phyloP scores from a whole-genome alignment of 2,888 invertebrate species.

The Stenodema calcarata region DNA sequence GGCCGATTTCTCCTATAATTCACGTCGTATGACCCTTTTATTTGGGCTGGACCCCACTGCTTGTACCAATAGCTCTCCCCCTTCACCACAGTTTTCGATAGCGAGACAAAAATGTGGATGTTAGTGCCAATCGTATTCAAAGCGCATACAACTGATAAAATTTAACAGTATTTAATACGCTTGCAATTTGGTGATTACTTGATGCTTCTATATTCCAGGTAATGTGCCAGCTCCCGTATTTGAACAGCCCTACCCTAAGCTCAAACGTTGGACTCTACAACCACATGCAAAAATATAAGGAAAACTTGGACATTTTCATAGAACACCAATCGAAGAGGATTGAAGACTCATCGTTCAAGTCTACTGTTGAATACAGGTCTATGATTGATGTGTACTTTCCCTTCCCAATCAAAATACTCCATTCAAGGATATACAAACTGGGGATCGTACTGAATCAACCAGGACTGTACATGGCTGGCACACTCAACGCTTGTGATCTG shows the following conservation, averaged over 20 bases:
- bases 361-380: slow-evolving; percentile 33
- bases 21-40: too few species aligned
- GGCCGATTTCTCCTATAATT: too few species aligned
- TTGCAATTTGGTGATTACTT: too few species aligned
- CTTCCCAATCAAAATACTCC: slow-evolving; percentile 4
- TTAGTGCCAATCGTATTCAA: too few species aligned
- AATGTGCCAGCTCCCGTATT: slow-evolving; percentile 38
- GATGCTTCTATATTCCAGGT: slow-evolving; percentile 15
- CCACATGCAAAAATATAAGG: slow-evolving; percentile 28
- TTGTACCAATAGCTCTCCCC: too few species aligned
- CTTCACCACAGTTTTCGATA: too few species aligned
- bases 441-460: slow-evolving; percentile 33
- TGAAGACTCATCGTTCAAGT: slow-evolving; percentile 29
- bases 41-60: too few species aligned
- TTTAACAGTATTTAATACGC: too few species aligned
- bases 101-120: too few species aligned
- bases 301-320: slow-evolving; percentile 37
- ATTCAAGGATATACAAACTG: slow-evolving; percentile 44
- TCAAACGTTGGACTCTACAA: slow-evolving; percentile 21
- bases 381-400: slow-evolving; percentile 33
- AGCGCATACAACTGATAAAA: too few species aligned
- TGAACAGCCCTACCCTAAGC: slow-evolving; percentile 27
- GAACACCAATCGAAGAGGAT: slow-evolving; percentile 24
- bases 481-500: slow-evolving; percentile 7
- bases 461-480: slow-evolving; percentile 44